A percentile compares a stretch with the other conserved stretches of the same genome.
Conservation (phyloP, 2,888 invertebrate species). For the Ischnus inquisitorius region DNA sequence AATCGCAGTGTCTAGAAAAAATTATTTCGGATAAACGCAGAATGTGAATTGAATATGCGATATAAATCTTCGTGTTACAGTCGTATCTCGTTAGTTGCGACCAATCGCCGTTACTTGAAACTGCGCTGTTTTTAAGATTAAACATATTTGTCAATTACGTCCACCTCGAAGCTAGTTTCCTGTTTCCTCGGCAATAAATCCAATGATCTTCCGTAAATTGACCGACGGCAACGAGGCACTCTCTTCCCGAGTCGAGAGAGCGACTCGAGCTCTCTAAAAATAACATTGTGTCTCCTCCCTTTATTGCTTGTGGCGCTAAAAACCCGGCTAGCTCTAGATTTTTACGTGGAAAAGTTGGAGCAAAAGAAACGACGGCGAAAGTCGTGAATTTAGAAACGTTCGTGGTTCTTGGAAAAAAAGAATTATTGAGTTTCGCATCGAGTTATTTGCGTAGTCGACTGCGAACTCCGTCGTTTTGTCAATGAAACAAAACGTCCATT, state of each 20-base stretch:
- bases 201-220: conserved; percentile 51
- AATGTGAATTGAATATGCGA: not conserved
- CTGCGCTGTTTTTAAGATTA: conserved; percentile 24
- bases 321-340: conserved; percentile 22
- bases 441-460: not conserved
- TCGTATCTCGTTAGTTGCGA: conserved; percentile 6
- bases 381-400: not conserved
- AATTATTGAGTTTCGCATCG: conserved; percentile 19
- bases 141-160: conserved; percentile 48
- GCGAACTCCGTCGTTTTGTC: not conserved
- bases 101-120: conserved; percentile 27
- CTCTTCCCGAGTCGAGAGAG: conserved; percentile 34
- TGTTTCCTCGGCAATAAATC: conserved; percentile 52
- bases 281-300: conserved; percentile 43
- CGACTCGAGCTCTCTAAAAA: conserved; percentile 50
- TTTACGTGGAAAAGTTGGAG: conserved; percentile 30
- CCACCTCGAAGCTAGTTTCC: conserved; percentile 38
- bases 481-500: not conserved
- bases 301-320: conserved; percentile 23
- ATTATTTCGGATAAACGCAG: not conserved
- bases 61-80: conserved; percentile 4
- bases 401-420: conserved; percentile 16
- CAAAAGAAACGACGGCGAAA: conserved; percentile 11
- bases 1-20: not conserved
- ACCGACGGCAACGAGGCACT: conserved; percentile 48